Conservation (phyloP, 35 echinoderm and acorn worm species). For the Heliocidaris tuberculata region DNA sequence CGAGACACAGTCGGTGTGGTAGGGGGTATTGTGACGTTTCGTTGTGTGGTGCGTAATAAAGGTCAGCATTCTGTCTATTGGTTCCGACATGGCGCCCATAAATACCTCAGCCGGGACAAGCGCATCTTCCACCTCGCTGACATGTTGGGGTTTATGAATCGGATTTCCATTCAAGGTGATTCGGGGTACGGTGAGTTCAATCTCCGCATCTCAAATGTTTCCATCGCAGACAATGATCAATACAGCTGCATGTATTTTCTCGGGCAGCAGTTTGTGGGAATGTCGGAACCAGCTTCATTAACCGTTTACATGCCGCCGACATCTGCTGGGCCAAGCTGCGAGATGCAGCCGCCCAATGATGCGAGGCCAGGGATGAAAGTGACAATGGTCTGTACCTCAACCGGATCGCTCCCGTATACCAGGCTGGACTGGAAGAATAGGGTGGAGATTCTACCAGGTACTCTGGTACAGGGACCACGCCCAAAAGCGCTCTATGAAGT, state of each 20-base stretch:
- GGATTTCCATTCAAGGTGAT: slow-evolving; percentile 58
- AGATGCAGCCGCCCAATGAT: slow-evolving; percentile 44
- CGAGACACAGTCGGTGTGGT: background rate
- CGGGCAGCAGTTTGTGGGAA: slow-evolving; percentile 42
- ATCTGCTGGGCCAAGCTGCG: slow-evolving; percentile 39
- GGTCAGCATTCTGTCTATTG: slow-evolving; percentile 48
- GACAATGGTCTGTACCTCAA: slow-evolving; percentile 47
- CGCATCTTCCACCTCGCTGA: slow-evolving; percentile 23
- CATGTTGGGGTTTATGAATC: slow-evolving; percentile 33
- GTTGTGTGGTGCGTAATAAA: slow-evolving; percentile 51
- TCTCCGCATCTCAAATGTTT: slow-evolving; percentile 49
- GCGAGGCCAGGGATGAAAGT: slow-evolving; percentile 56
- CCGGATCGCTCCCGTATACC: slow-evolving; percentile 51
- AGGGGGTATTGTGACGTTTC: slow-evolving; percentile 40
- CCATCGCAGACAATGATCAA: slow-evolving; percentile 40
- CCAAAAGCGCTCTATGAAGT: slow-evolving; percentile 61
- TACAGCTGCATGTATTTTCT: slow-evolving; percentile 63
- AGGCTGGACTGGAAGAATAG: slow-evolving; percentile 61
- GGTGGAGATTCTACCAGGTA: slow-evolving; percentile 62
- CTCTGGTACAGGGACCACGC: slow-evolving; percentile 21
- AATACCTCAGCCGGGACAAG: slow-evolving; percentile 55
- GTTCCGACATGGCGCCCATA: slow-evolving; percentile 53
- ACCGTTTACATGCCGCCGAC: slow-evolving; percentile 47
- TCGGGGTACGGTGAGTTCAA: slow-evolving; percentile 43
- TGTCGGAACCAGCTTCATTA: slow-evolving; percentile 57